Base-by-base conservation (phyloP, 2,113 vertebrate species). In the Scolopax mira region DNA sequence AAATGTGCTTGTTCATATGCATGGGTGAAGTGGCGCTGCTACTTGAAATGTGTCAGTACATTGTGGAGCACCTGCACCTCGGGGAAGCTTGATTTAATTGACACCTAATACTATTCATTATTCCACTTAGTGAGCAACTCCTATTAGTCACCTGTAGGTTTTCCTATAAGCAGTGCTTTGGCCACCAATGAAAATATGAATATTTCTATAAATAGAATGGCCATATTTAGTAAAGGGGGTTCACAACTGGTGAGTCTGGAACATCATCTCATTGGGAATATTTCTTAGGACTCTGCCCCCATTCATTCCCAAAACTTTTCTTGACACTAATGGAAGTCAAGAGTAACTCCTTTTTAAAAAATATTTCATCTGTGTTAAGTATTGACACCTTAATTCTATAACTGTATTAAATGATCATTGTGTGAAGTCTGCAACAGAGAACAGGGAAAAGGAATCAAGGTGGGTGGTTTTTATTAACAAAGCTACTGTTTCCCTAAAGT, bases 61-160 rank as follows among this genome's bases (percentile, higher is more conserved):
- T 99, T 99, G 98, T 99, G 98, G 98, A 99, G 98, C 99, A 99
- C 99, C 99, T 99, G 99, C 99, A 99, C 98, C 98, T 99, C 97
- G 97, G 98, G 98, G 98, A 98, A 98, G 98, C 98, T 98, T 99
- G 98, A 99, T 99, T 99, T 99, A 99, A 99, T 99, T 99, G 99
- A 99, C 99, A 99, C 98, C 99, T 99, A 98, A 99, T 99, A 99
- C 98, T 98, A 98, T 98, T 99, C 99, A 99, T 99, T 99, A 99
- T 99, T 99, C 99, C 99, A 99, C 99, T 99, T 99, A 99, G 98
- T 99, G 99, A 99, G 98, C 99, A 99, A 98, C 98, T 98, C 98
- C 99, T 99, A 99, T 99, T 99, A 99, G 99, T 99, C 99, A 99
- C 99, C 99, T 99, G 98, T 99, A 98, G 98, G 98, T 98, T 98